Evolutionary conservation across 2,888 invertebrate species (phyloP), one percentile per base, ranked within the genome.

Genomic region (Amphimallon solstitiale): DNA sequence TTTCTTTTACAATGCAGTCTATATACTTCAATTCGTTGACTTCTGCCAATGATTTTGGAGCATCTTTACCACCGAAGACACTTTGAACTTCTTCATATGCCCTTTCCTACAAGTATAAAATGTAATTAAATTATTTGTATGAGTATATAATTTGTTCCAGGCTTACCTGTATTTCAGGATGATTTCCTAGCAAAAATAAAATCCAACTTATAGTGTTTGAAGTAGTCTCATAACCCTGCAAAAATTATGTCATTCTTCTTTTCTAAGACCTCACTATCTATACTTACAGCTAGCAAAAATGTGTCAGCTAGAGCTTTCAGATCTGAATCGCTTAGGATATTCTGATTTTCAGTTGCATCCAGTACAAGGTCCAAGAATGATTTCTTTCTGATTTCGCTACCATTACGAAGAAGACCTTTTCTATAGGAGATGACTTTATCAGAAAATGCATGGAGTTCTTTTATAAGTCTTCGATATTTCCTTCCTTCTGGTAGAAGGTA

Each of bases 21-120:
- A 78, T 68, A 68, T 78, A 79, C 60, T 75, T 75, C 75, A 80
- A 76, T 49, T 79, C 73, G 14, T 69, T 70, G 9, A 78, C 61
- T 64, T 78, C 78, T 6, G 23, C 19, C n/a, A 63, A 45, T 9
- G 54, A 14, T 43, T 40, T 43, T 10, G 63, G 63, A 4, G 43
- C 29, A 5, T 63, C 34, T 17, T 74, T 71, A 12, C 68, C 71
- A 15, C 72, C 70, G 23, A 77, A 74, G 21, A 78, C 74, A 9
- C 54, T 49, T 12, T 73, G 67, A 14, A 81, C 65, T 73, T 82
- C 82, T 65, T 78, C 75, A 29, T 72, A 71, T 3, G 78, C 77
- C 67, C 75, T 75, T 12, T 77, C 77, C 79, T 82, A 68, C 4
- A 71, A 49, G n/a, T n/a, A 35, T 4, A 12, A 4, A 49, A 15